Evolutionary conservation across 2,888 invertebrate genomes (phyloP), one percentile per base, ranked within the genome.

Genomic region (Heliconius erato): DNA sequence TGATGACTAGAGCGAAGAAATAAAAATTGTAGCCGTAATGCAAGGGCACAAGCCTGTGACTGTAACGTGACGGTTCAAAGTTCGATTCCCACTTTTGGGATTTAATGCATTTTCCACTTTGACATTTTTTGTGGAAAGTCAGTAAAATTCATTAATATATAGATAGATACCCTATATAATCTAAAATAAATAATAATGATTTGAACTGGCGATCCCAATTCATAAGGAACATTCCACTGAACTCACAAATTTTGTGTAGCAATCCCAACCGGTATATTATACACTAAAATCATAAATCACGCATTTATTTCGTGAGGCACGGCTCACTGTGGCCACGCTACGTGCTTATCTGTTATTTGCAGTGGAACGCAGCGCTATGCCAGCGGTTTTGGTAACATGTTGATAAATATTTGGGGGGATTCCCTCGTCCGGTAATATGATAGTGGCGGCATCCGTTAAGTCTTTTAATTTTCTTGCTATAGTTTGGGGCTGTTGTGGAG

Each of bases 341-440:
- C 94, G 94, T 94, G 95, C 94, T 95, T 95, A 95, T 95, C 95
- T 93, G 92, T 90, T 94, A 91, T 94, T 95, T 93, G 95, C 94
- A 94, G 92, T 88, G 89, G 88, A 91, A 92, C 90, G 90, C 89
- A 89, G 87, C 87, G 89, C 88, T 88, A 88, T 85, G 84, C 82
- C 86, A 85, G 90, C 88, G 91, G 91, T 91, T 92, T 93, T 90
- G 91, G 91, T 87, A 92, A 90, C 91, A 91, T 90, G 90, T 91
- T 92, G 93, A 93, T 94, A 94, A 94, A 94, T 93, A 94, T 94
- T 93, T 90, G 90, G 89, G 89, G 88, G 87, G 88, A 88, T 83
- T 82, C 80, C 63, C 81, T 78, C 72, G 78, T 74, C 82, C 79
- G 59, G 78, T 85, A 84, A 83, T 82, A 78, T 67, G 26, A 78